Base-by-base conservation (phyloP, 92 coral and sea anemone species). In the Zoanthus gigantus region DNA sequence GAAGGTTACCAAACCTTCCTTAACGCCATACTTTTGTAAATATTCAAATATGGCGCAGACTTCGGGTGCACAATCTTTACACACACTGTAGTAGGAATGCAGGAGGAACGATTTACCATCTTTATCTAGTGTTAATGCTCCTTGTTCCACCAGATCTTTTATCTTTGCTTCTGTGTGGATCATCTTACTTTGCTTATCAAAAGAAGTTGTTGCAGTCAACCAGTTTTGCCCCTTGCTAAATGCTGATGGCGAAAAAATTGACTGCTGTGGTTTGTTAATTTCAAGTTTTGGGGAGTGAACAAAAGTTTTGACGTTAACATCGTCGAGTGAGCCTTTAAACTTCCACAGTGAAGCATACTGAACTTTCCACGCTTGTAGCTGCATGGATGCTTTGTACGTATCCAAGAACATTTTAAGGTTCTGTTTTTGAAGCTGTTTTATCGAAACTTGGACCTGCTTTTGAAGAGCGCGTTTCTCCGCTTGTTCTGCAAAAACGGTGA, bases 31-130 rank as follows among this genome's bases (percentile, higher is more conserved):
- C 6, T 7, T 0, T 52, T 75, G 9, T 6, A 75, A 47, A 47
- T 16, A 28, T 17, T 9, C 42, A 52, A 75, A 75, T n/a, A 75
- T 75, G 2, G 31, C 60, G 79, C 79, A 75, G 15, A 75, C 79
- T 1, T 0, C 1, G 14, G 63, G 79, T 29, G 79, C 79, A 9
- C 79, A 75, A 3, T 75, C 42, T 75, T 48, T 1, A 48, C 79
- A 75, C 29, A 75, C 63, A 75, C 79, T 75, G 42, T 18, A 75
- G 61, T 75, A 75, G 29, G 79, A 75, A 45, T 75, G 79, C 61
- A 75, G 28, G 17, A 75, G 37, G 30, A 75, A 75, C 3, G 79
- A 75, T 7, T 75, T 48, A 9, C 79, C 79, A 1, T 75, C 14
- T 4, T 23, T 7, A 28, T n/a, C 79, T 32, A 75, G 14, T 5